Evolutionary conservation across 2,113 vertebrate species (phyloP).

Genomic region (Mirza zaza): DNA sequence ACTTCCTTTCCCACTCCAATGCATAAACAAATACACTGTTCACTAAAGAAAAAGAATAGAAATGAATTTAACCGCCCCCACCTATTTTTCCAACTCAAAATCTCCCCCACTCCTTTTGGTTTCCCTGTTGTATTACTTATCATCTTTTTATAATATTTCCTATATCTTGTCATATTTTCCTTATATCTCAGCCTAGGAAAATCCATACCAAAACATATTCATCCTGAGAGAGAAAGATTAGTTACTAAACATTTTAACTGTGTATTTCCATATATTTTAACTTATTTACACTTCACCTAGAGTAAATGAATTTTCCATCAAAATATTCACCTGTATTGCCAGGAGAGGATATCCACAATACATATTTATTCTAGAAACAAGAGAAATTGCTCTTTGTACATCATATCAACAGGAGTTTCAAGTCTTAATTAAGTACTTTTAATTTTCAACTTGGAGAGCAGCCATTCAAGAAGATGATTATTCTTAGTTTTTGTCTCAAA

Average conservation of each 20-base stretch:
- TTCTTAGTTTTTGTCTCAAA: constrained; percentile 36
- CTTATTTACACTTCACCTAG: neutral
- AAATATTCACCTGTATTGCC: neutral
- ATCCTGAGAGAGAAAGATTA: neutral
- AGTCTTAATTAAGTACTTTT: constrained; percentile 59
- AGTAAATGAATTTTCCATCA: neutral
- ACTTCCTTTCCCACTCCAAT: fast-evolving
- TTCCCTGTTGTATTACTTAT: neutral
- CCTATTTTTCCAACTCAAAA: neutral
- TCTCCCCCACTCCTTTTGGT: fast-evolving
- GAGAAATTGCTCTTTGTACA: constrained; percentile 33
- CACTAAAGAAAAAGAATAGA: neutral
- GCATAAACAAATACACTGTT: neutral
- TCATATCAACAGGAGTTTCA: neutral
- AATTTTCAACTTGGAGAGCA: constrained; percentile 54
- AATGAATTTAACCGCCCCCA: neutral
- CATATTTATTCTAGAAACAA: constrained; percentile 24
- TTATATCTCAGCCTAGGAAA: neutral
- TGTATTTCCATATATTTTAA: neutral
- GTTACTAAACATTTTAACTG: neutral
- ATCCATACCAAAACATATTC: neutral
- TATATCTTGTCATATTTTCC: neutral
- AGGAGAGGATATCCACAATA: neutral
- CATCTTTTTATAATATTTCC: neutral
- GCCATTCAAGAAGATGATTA: constrained; percentile 32